Conservation (phyloP, 2,888 invertebrate genomes). For the Dynastes maya region DNA sequence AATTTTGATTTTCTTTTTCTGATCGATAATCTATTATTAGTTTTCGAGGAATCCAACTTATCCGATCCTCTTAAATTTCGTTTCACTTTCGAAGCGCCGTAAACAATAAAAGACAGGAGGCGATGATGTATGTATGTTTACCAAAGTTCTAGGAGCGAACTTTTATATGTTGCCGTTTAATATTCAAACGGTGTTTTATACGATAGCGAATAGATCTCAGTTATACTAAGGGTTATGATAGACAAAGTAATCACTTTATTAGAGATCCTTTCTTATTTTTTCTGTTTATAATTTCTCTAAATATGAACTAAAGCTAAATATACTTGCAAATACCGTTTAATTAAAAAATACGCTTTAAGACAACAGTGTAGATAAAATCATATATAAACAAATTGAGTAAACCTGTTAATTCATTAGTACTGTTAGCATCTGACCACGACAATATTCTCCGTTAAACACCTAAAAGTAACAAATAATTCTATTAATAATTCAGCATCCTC, state of each 20-base stretch:
- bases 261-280: background rate
- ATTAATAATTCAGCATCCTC: too few species aligned
- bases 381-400: too few species aligned
- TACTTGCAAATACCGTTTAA: too few species aligned
- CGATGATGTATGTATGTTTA: conserved; percentile 28
- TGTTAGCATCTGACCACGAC: too few species aligned
- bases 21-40: conserved; percentile 28
- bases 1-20: conserved; percentile 16
- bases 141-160: background rate
- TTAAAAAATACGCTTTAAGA: too few species aligned
- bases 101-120: conserved; percentile 20
- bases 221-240: background rate
- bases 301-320: too few species aligned
- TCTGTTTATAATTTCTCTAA: background rate
- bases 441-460: too few species aligned
- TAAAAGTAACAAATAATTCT: too few species aligned
- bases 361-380: too few species aligned
- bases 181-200: conserved; percentile 15
- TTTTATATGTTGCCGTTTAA: conserved; percentile 8
- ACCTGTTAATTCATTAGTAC: too few species aligned
- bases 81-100: conserved; percentile 7
- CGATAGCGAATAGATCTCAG: background rate
- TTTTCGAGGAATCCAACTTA: conserved; percentile 12
- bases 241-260: background rate
- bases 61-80: conserved; percentile 2